A percentile compares a stretch with the other conserved stretches of the same genome.
phyloP scores from a whole-genome alignment of 1,140 invertebrate species.

The Chionoecetes opilio region DNA sequence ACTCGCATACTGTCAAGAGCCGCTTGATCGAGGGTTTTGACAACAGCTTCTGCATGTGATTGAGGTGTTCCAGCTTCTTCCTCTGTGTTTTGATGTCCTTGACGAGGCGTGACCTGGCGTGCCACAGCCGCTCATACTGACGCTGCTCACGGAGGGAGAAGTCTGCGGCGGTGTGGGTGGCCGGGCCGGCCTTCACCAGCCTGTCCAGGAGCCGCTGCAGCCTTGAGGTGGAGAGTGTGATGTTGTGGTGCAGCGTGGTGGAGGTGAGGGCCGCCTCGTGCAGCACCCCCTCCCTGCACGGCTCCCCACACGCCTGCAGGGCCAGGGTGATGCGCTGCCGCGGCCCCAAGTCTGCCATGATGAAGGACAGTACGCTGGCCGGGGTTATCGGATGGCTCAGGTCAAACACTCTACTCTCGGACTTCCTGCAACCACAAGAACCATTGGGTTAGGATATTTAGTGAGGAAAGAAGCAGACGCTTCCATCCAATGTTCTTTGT shows the following conservation, averaged over 20 bases:
- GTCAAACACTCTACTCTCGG: slow-evolving; percentile 72
- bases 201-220: slow-evolving; percentile 41
- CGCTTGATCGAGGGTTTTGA: slow-evolving; percentile 35
- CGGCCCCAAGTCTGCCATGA: slow-evolving; percentile 56
- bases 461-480: not conserved
- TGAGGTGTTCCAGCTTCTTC: slow-evolving; percentile 55
- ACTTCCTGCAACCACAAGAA: slow-evolving; percentile 56
- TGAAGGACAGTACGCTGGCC: slow-evolving; percentile 63
- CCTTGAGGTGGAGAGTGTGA: slow-evolving; percentile 27
- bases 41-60: slow-evolving; percentile 61
- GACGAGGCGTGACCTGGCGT: not conserved
- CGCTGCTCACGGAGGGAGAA: not conserved
- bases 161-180: not conserved
- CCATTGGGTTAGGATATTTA: not conserved
- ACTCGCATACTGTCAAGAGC: slow-evolving; percentile 30
- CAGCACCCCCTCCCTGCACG: slow-evolving; percentile 60
- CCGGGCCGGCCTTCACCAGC: not conserved
- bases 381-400: slow-evolving; percentile 57
- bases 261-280: slow-evolving; percentile 40
- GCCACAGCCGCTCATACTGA: slow-evolving; percentile 23
- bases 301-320: slow-evolving; percentile 48
- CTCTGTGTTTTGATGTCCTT: slow-evolving; percentile 60
- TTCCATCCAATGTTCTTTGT: not conserved
- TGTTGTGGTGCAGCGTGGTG: slow-evolving; percentile 55
- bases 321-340: slow-evolving; percentile 57